phyloP scores from a whole-genome alignment of 2,797 vertebrate genomes.

The Sphenopsis melanotis region DNA sequence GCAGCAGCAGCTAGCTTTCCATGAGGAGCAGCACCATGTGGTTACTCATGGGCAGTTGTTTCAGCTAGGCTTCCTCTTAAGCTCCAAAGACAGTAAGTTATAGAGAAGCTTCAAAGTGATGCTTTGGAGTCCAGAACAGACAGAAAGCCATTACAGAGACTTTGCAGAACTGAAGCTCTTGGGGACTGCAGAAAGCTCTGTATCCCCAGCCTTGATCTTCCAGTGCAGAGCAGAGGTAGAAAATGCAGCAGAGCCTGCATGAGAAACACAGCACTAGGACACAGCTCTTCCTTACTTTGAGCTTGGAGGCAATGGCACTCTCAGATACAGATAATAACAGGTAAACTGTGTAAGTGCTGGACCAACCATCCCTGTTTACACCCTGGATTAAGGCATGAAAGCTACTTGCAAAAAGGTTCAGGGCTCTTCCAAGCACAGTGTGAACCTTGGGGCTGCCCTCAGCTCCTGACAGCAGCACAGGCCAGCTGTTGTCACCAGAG shows the following conservation, averaged over 20 bases:
- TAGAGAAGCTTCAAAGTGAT: neutral
- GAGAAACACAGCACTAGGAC: neutral
- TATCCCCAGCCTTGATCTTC: neutral
- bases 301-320: neutral
- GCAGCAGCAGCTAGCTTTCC: conserved; percentile 6
- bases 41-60: neutral
- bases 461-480: neutral
- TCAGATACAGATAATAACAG: too few species aligned
- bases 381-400: neutral
- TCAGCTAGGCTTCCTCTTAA: neutral
- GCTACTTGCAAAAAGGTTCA: neutral
- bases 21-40: neutral
- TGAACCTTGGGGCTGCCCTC: neutral
- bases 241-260: neutral
- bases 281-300: neutral
- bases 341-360: neutral
- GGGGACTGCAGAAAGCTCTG: neutral
- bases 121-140: neutral
- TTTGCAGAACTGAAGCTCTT: neutral
- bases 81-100: neutral
- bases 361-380: neutral
- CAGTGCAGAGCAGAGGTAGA: neutral
- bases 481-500: neutral
- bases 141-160: neutral
- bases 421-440: fast-evolving